Evolutionary conservation across 2,797 vertebrate species (phyloP), one percentile per base, ranked within the genome.

Genomic region (Leptoclinus maculatus): DNA sequence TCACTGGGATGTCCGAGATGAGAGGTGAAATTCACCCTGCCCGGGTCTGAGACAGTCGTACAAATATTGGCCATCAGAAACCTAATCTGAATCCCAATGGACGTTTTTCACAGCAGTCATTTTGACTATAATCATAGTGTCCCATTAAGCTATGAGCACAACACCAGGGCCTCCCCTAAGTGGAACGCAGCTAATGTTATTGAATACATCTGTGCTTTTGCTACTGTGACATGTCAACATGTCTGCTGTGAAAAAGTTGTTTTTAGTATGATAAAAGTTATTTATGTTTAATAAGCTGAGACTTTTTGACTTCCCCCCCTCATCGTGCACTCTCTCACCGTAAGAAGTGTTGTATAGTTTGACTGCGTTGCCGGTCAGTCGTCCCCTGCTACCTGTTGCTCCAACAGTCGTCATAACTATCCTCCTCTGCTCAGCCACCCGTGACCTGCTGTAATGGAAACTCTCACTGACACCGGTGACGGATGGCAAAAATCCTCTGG

Each of bases 381-480:
- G 78, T 56, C 76, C 41, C 57, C 38, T 64, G 59, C 65, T 74
- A 57, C 53, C 83, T 53, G 74, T 76, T 84, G 80, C 60, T 83
- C 68, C 78, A 63, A 21, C 60, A 70, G 63, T 65, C 32, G 56
- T 63, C 65, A 38, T 77, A 65, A 69, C 82, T 60, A 25, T 83
- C 70, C 73, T 86, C 71, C 59, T 64, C 51, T 84, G 88, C 70
- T 89, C 89, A 85, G 82, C 82, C 93, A 89, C 92, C 83, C 88
- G 85, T 79, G 82, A 86, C 83, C 83, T 73, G 76, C 76, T 89
- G 87, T 88, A 90, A 92, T 90, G 85, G 86, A 91, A 91, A 87
- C 84, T 67, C 78, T 78, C 74, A 71, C 43, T 76, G 72, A 84
- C 86, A 85, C 80, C 78, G 77, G 57, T 87, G 92, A 92, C 82